Evolutionary conservation across 2,797 vertebrate species (phyloP).

Genomic region (Lacerta bilineata): DNA sequence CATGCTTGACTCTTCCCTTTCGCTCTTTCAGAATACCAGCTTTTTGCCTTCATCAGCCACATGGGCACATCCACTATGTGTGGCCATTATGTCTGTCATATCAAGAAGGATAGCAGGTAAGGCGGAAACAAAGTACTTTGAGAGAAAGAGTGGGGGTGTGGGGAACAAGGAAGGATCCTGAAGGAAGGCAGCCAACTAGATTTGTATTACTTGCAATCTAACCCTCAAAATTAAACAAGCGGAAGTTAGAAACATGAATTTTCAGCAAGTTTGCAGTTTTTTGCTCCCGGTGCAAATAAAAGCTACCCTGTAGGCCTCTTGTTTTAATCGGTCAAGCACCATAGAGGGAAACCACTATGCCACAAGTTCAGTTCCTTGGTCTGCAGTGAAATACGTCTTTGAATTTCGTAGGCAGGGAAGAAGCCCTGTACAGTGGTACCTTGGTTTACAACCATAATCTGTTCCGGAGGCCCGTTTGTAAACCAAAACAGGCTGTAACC

Average conservation of each 20-base stretch:
- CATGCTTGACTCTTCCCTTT: conserved; percentile 12
- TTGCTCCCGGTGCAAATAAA: too few relatives aligned
- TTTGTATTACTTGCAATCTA: too few relatives aligned
- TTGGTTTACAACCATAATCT: too few relatives aligned
- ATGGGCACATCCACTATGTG: conserved; percentile 99
- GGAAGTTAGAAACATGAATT: too few relatives aligned
- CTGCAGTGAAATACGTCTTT: not conserved
- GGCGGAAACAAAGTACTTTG: conserved; percentile 49
- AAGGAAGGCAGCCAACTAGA: not conserved
- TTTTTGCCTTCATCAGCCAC: conserved; percentile 98
- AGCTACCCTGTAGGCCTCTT: too few relatives aligned
- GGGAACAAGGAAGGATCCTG: not conserved
- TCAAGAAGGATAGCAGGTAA: conserved; percentile 98
- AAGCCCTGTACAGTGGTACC: not conserved
- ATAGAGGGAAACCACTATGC: not conserved
- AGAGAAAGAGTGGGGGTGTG: not conserved
- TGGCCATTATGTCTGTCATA: conserved; percentile 98
- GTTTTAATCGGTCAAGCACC: too few relatives aligned
- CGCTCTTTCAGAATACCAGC: conserved; percentile 89
- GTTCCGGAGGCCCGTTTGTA: too few relatives aligned
- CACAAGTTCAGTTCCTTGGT: not conserved
- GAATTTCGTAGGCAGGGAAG: not conserved
- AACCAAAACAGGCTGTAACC: too few relatives aligned
- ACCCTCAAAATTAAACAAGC: too few relatives aligned
- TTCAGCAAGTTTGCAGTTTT: too few relatives aligned